phyloP scores from a whole-genome alignment of 2,888 invertebrate genomes.

The Lacanobia oleracea region DNA sequence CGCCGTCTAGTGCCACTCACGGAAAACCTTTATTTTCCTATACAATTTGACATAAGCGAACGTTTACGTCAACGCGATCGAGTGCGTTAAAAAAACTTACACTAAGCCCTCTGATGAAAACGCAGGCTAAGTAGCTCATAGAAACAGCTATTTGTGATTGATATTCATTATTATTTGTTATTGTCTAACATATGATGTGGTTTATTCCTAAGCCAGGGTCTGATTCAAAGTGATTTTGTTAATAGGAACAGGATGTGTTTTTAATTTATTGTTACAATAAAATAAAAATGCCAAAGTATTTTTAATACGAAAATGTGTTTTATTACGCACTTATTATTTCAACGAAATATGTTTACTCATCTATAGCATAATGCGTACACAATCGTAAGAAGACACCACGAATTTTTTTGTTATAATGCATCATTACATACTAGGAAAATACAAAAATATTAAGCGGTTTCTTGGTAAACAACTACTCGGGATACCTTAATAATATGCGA shows the following conservation, averaged over 20 bases:
- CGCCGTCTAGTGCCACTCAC: too few species aligned
- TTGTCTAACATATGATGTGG: neutral
- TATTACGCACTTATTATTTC: slow-evolving; percentile 91
- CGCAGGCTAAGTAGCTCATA: neutral
- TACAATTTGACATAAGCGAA: too few species aligned
- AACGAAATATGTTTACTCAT: slow-evolving; percentile 89
- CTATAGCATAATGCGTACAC: slow-evolving; percentile 90
- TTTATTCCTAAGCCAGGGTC: neutral
- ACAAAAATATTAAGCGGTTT: slow-evolving; percentile 90
- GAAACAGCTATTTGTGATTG: neutral
- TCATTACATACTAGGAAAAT: slow-evolving; percentile 89
- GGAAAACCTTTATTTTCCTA: too few species aligned
- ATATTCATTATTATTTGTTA: neutral
- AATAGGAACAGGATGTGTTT: neutral
- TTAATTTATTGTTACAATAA: slow-evolving; percentile 2
- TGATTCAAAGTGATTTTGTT: neutral
- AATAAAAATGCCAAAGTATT: slow-evolving; percentile 10
- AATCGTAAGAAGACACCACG: slow-evolving; percentile 87
- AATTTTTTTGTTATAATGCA: slow-evolving; percentile 78
- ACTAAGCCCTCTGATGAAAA: too few species aligned
- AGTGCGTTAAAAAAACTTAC: too few species aligned
- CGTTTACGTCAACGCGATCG: too few species aligned
- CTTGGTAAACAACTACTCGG: slow-evolving; percentile 81
- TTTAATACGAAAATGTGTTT: slow-evolving; percentile 89
- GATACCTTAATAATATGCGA: slow-evolving; percentile 81